phyloP scores from a whole-genome alignment of 2,113 vertebrate genomes.

The Columba livia region DNA sequence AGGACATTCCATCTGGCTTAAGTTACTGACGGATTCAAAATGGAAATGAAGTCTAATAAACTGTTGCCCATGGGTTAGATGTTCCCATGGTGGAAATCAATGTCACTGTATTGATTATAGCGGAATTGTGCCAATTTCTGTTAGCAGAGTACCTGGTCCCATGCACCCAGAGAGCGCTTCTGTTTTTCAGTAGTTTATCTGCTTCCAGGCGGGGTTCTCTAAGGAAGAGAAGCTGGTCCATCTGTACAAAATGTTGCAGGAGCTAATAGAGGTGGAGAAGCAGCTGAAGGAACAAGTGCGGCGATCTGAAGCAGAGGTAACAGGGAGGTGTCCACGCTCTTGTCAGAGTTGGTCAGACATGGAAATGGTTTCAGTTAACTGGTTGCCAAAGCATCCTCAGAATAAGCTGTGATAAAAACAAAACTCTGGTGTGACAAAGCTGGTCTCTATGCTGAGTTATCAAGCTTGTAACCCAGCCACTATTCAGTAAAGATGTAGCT shows the following conservation, averaged over 20 bases:
- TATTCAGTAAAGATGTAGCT: not conserved
- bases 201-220: constrained; percentile 76
- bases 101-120: not conserved
- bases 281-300: constrained; percentile 51
- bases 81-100: not conserved
- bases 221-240: constrained; percentile 65
- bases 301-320: constrained; percentile 82
- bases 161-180: not conserved
- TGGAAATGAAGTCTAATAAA: not conserved
- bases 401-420: not conserved
- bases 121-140: not conserved
- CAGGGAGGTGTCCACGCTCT: not conserved
- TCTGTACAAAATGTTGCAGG: constrained; percentile 72
- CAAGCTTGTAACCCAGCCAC: not conserved
- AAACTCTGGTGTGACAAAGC: not conserved
- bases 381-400: not conserved
- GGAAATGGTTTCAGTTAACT: not conserved
- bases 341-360: not conserved
- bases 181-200: not conserved
- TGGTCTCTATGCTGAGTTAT: not conserved
- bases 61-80: not conserved
- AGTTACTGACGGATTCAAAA: not conserved
- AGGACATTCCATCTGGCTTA: not conserved
- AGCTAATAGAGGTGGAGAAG: constrained; percentile 75
- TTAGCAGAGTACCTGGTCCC: not conserved